Conservation (phyloP, 1,140 invertebrate genomes). For the Acromyrmex echinatior region DNA sequence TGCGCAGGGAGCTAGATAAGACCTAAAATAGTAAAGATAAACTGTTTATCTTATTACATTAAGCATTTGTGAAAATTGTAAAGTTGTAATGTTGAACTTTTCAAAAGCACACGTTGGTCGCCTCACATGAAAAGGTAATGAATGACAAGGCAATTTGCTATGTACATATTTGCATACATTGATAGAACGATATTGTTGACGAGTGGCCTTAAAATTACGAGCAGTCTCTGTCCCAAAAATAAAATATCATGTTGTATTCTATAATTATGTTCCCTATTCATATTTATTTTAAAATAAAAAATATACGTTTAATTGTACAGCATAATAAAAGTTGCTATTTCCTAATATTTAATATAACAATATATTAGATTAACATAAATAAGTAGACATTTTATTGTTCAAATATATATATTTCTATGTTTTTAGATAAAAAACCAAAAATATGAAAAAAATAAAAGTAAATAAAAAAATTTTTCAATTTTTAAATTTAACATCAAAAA, state of each 20-base stretch:
- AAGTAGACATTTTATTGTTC: no score
- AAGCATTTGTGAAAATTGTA: constrained; percentile 10
- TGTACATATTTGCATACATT: not conserved
- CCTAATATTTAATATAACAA: no score
- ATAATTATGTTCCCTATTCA: not conserved
- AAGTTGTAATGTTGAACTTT: constrained; percentile 26
- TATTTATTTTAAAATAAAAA: not conserved
- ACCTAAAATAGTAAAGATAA: constrained; percentile 40
- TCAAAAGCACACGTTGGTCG: not conserved
- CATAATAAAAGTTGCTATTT: not conserved
- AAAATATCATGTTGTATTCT: constrained; percentile 54
- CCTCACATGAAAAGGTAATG: not conserved
- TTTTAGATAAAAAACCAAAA: no score
- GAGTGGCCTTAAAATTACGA: constrained; percentile 53
- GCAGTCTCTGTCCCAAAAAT: constrained; percentile 57
- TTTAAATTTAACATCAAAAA: not conserved
- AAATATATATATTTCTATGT: no score
- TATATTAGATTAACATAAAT: no score
- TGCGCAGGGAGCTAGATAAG: constrained; percentile 26
- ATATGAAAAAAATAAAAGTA: not conserved
- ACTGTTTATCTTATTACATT: constrained; percentile 1
- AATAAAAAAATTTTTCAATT: not conserved
- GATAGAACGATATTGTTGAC: not conserved
- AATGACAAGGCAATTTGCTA: not conserved
- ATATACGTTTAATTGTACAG: not conserved